phyloP scores from a whole-genome alignment of 1,140 invertebrate genomes.

The Drosophila neocordata region DNA sequence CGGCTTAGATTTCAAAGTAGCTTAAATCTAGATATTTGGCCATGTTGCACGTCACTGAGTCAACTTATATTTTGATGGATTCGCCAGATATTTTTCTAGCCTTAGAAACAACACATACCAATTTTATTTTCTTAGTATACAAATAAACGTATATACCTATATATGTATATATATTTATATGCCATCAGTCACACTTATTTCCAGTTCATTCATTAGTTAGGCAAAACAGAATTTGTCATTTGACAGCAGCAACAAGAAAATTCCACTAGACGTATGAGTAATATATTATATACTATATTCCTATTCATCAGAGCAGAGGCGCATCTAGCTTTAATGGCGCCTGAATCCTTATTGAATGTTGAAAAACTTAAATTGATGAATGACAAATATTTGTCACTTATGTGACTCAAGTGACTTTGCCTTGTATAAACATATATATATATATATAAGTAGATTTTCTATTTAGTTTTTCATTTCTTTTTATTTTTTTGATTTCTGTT shows the following conservation, averaged over 20 bases:
- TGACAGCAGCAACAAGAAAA: conserved; percentile 38
- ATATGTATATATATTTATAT: neutral
- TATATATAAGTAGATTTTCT: too few species aligned
- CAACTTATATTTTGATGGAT: neutral
- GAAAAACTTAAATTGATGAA: too few species aligned
- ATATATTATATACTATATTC: conserved; percentile 35
- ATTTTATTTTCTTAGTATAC: neutral
- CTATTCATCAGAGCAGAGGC: neutral
- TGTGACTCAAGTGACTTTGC: neutral
- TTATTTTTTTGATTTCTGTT: conserved; percentile 13
- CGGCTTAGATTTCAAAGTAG: neutral
- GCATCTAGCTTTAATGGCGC: neutral
- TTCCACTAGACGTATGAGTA: conserved; percentile 56
- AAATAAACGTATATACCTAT: neutral
- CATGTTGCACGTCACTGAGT: neutral
- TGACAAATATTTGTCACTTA: too few species aligned
- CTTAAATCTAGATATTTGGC: neutral
- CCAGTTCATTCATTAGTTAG: conserved; percentile 36
- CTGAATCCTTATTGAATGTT: neutral
- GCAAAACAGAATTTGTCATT: conserved; percentile 24
- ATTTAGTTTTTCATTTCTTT: neutral
- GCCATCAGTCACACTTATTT: neutral
- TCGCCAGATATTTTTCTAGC: neutral
- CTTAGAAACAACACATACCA: neutral
- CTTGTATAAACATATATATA: neutral